These are phyloP conservation scores for Ceratina calcarata DNA, from an alignment of 1,140 invertebrate species.

Conservation along the genomic window DNA sequence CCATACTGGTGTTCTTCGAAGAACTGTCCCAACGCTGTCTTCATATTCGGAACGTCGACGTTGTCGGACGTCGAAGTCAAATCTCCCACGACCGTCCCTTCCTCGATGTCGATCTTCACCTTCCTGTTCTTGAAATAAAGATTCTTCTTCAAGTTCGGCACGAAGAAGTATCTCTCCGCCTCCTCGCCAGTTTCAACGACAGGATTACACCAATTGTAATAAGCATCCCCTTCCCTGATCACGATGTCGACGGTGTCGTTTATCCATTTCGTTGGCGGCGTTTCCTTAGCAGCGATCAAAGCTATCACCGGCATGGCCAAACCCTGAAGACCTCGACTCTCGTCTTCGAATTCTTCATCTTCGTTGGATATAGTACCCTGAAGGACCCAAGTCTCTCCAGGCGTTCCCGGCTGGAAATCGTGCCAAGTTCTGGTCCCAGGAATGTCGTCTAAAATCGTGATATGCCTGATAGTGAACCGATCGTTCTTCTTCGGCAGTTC, in stretches of 20 bases:
- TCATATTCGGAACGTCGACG: slow-evolving; percentile 49
- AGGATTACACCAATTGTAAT: slow-evolving; percentile 71
- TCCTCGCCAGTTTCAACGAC: slow-evolving; percentile 45
- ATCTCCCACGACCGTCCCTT: slow-evolving; percentile 63
- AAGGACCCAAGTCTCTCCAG: slow-evolving; percentile 72
- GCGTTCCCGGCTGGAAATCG: slow-evolving; percentile 65
- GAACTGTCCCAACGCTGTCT: slow-evolving; percentile 60
- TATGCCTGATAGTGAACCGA: slow-evolving; percentile 69
- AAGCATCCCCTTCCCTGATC: slow-evolving; percentile 69
- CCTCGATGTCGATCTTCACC: slow-evolving; percentile 66
- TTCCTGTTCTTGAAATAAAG: slow-evolving; percentile 70
- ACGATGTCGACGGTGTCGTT: slow-evolving; percentile 61
- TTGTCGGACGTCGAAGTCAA: slow-evolving; percentile 41
- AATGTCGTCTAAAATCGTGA: slow-evolving; percentile 65
- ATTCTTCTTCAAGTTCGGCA: slow-evolving; percentile 64
- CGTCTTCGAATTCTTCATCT: slow-evolving; percentile 65
- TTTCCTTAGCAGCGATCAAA: slow-evolving; percentile 63
- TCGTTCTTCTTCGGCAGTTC: slow-evolving; percentile 68
- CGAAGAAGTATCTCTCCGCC: slow-evolving; percentile 31
- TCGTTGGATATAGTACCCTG: slow-evolving; percentile 66
- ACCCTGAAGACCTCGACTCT: slow-evolving; percentile 69
- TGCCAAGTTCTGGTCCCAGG: slow-evolving; percentile 70
- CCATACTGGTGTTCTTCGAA: slow-evolving; percentile 69
- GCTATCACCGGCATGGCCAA: slow-evolving; percentile 69
- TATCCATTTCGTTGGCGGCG: slow-evolving; percentile 65